Base-by-base conservation (phyloP, 2,797 vertebrate genomes). In the Alosa sapidissima region DNA sequence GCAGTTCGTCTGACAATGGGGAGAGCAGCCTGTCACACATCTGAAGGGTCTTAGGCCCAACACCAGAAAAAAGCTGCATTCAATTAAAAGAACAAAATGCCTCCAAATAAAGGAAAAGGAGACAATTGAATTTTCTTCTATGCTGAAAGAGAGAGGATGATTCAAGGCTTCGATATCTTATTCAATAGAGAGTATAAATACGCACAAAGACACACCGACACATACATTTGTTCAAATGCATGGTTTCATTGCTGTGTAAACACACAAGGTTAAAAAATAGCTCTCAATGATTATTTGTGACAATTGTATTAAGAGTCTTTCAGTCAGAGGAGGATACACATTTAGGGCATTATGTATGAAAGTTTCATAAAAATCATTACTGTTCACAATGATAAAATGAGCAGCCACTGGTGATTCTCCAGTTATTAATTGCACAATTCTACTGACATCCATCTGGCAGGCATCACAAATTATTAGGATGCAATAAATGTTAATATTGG, bases 21-120 rank as follows among this genome's bases (percentile, higher is more conserved):
- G 91, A 94, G 95, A 96, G 94, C 94, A 93, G 93, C 92, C 95
- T 94, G 94, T 94, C 95, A 97, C 96, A 95, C 95, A 90, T 94
- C 93, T 94, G 95, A 97, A 93, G 91, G 94, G 92, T 93, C 92
- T 92, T 94, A 93, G 90, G 90, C 89, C 86, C 92, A 89, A 92
- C 89, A 93, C 88, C 90, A 78, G 88, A 88, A 88, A 84, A 85
- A 89, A 87, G 87, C 87, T 87, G 87, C 85, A 88, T 92, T 93
- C 89, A 89, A 88, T 85, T 91, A 93, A 93, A 86, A 89, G 88
- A 90, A 90, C 87, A 93, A 93, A 94, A 94, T 88, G 89, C 87
- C 90, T 89, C 36, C 82, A 87, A 91, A 93, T 93, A 95, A 92
- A 90, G 88, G 88, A 51, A 86, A 88, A 55, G 75, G 88, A 91